Conservation (phyloP, 2,888 invertebrate species). For the Sinodicranocentrus sp. region DNA sequence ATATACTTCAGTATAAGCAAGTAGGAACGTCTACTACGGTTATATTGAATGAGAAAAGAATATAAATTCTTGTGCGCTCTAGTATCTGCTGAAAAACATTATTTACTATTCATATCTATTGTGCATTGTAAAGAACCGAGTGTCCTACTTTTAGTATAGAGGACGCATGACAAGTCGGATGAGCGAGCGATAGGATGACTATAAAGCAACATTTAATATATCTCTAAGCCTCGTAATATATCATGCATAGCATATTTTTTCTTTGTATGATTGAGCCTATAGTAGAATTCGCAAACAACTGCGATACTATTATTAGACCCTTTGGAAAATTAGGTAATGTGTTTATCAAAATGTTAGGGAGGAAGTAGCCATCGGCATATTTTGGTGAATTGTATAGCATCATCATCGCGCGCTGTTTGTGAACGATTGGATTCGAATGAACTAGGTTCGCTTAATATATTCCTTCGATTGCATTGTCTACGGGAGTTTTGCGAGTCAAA, state of each 20-base stretch:
- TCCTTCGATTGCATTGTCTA: slow-evolving; percentile 4
- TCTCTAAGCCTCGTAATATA: too few species aligned
- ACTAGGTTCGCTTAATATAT: background rate
- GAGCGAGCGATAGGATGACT: slow-evolving; percentile 26
- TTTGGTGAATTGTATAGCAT: background rate
- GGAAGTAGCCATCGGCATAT: slow-evolving; percentile 7
- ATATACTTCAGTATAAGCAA: too few species aligned
- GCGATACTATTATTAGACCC: background rate
- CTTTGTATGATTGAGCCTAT: too few species aligned
- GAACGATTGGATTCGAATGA: slow-evolving; percentile 13
- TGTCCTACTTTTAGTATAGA: slow-evolving; percentile 56
- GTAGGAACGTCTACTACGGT: background rate
- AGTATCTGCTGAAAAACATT: slow-evolving; percentile 36
- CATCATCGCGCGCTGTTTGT: background rate
- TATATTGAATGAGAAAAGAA: background rate
- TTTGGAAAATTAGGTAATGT: slow-evolving; percentile 5
- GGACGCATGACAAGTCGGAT: slow-evolving; percentile 53
- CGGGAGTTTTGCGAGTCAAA: slow-evolving; percentile 6
- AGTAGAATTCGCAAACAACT: too few species aligned
- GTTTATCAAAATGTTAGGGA: background rate
- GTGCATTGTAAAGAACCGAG: slow-evolving; percentile 37
- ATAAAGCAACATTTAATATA: too few species aligned
- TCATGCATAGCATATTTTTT: too few species aligned
- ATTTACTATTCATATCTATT: slow-evolving; percentile 46
- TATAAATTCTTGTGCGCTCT: slow-evolving; percentile 26